Evolutionary conservation across 1,140 invertebrate species (phyloP).

Genomic region (Delia radicum): DNA sequence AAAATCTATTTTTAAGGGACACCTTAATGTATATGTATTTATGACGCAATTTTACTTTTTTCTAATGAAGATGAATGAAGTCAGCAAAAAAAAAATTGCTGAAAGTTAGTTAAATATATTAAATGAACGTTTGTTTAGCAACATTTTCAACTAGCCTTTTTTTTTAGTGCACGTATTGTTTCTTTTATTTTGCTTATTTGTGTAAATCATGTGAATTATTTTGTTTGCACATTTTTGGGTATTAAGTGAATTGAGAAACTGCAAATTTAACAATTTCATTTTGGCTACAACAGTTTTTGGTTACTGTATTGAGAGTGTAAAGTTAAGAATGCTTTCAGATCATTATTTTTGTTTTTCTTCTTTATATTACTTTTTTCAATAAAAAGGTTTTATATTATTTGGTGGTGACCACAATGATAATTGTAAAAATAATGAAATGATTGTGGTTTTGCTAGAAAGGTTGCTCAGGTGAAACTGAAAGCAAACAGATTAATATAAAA

Average conservation of each 20-base stretch:
- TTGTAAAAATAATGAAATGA: slow-evolving; percentile 1
- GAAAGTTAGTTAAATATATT: too few relatives aligned
- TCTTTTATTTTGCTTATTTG: neutral
- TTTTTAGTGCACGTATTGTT: neutral
- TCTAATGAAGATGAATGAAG: too few relatives aligned
- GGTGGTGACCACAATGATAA: neutral
- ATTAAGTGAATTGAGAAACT: neutral
- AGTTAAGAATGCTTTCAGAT: neutral
- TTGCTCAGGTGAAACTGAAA: neutral
- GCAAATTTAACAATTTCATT: neutral
- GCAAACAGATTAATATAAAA: too few relatives aligned
- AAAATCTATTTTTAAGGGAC: too few relatives aligned
- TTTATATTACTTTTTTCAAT: too few relatives aligned
- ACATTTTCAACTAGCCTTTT: neutral
- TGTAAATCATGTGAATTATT: neutral
- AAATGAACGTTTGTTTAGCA: too few relatives aligned
- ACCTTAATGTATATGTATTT: too few relatives aligned
- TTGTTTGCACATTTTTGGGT: neutral
- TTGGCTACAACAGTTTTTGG: neutral
- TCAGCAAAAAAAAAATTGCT: too few relatives aligned
- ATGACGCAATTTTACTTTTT: too few relatives aligned
- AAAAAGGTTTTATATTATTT: too few relatives aligned
- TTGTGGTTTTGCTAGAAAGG: neutral
- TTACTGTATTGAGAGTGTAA: too few relatives aligned
- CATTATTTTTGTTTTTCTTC: neutral